Percentiles rank a stretch among this genome's conserved stretches.
Conservation (phyloP, 2,797 vertebrate genomes). For the Varecia variegata region DNA sequence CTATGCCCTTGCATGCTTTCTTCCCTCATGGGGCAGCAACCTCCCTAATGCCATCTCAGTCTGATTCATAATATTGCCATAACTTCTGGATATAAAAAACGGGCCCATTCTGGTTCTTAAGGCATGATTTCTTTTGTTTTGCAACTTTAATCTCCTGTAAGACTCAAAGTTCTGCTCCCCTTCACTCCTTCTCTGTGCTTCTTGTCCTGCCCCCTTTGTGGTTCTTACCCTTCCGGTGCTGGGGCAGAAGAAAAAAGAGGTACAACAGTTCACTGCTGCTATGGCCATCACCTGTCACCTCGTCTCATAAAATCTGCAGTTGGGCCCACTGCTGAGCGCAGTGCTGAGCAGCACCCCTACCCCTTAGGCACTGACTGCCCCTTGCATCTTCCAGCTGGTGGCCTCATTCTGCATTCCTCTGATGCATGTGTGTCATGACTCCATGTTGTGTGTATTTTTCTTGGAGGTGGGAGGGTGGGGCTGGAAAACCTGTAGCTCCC, state of each 20-base stretch:
- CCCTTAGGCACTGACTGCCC: background rate
- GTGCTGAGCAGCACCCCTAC: background rate
- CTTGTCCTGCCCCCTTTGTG: background rate
- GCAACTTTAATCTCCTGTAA: background rate
- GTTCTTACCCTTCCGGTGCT: background rate
- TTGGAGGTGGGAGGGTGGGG: background rate
- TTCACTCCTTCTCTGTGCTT: background rate
- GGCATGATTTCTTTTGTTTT: conserved; percentile 21
- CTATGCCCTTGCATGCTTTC: background rate
- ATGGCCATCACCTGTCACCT: background rate
- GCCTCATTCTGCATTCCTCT: background rate
- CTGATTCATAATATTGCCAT: background rate
- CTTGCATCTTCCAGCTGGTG: background rate
- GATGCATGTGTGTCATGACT: background rate
- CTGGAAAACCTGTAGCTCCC: background rate
- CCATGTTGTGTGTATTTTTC: background rate
- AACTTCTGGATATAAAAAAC: background rate
- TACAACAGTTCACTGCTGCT: background rate
- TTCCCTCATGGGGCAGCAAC: background rate
- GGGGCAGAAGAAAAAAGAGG: background rate
- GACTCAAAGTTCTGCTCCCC: background rate
- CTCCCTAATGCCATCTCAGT: background rate
- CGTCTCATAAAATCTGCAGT: background rate
- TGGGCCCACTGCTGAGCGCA: background rate
- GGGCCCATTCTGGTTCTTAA: background rate